phyloP scores from a whole-genome alignment of 2,113 vertebrate genomes.

The Scartelaos histophorus region DNA sequence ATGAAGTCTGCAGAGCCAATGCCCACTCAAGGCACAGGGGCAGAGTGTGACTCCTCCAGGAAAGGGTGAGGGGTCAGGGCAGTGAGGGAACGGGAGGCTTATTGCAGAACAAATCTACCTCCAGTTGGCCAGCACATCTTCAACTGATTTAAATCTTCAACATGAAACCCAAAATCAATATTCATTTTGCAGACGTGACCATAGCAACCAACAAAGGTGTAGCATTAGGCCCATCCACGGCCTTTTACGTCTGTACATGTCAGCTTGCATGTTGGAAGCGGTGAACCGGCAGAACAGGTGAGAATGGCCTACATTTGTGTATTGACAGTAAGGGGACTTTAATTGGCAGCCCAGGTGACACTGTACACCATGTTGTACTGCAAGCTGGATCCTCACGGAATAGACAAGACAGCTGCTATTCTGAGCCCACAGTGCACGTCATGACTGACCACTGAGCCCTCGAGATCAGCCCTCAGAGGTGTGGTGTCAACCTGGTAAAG shows the following conservation, averaged over 20 bases:
- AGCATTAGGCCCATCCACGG: not conserved
- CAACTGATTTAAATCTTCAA: too few relatives aligned
- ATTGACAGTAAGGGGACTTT: slow-evolving; percentile 37
- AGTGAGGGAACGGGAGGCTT: too few relatives aligned
- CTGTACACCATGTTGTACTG: slow-evolving; percentile 21
- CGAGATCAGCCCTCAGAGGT: slow-evolving; percentile 13
- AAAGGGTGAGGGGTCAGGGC: too few relatives aligned
- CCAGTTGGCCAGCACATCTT: too few relatives aligned
- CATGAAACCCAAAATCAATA: too few relatives aligned
- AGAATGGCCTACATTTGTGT: slow-evolving; percentile 25
- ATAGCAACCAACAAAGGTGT: not conserved
- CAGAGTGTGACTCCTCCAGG: too few relatives aligned
- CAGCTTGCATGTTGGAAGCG: not conserved
- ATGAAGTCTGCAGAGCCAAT: too few relatives aligned
- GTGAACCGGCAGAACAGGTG: slow-evolving; percentile 28
- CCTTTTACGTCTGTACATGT: not conserved
- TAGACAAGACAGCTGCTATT: slow-evolving; percentile 45
- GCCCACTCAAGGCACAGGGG: too few relatives aligned
- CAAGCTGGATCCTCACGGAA: slow-evolving; percentile 45
- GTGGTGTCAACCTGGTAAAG: not conserved
- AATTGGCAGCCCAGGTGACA: slow-evolving; percentile 58
- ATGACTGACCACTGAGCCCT: slow-evolving; percentile 13
- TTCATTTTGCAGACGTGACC: not conserved
- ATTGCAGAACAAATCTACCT: too few relatives aligned
- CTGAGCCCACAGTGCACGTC: slow-evolving; percentile 38